Conservation (phyloP, 2,797 vertebrate genomes). For the Alcedo quadribrachys region DNA sequence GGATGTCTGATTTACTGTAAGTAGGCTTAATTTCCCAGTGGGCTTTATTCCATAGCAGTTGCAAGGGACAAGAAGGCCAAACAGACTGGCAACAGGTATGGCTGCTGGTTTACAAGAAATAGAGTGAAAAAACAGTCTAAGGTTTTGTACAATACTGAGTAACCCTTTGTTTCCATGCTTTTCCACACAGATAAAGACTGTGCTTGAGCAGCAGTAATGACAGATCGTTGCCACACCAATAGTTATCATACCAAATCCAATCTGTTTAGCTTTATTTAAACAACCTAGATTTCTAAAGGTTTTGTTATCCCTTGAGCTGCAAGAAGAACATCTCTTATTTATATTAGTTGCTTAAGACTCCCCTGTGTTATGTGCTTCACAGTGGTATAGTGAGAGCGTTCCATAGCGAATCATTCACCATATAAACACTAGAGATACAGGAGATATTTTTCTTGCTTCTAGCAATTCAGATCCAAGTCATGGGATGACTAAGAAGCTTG, state of each 20-base stretch:
- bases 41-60: neutral
- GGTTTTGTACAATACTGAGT: neutral
- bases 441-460: conserved; percentile 19
- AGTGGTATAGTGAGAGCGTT: neutral
- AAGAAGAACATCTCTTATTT: conserved; percentile 62
- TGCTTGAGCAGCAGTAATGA: conserved; percentile 14
- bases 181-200: neutral
- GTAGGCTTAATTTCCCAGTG: neutral
- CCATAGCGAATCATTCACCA: conserved; percentile 3
- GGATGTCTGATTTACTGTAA: neutral
- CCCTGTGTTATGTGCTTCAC: conserved; percentile 30
- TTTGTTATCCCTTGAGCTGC: conserved; percentile 57
- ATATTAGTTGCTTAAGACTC: conserved; percentile 58
- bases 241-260: conserved; percentile 61
- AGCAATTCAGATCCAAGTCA: neutral
- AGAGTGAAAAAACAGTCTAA: neutral
- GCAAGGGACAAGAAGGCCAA: neutral
- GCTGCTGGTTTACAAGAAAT: neutral
- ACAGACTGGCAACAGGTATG: rapidly evolving
- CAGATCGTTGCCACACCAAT: conserved; percentile 61
- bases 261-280: conserved; percentile 67
- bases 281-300: conserved; percentile 55
- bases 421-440: conserved; percentile 55
- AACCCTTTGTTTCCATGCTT: neutral
- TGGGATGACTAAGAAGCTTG: neutral